A percentile compares a stretch with the other conserved stretches of the same genome.
phyloP scores from a whole-genome alignment of 2,113 vertebrate species.

The Neoarius graeffei region DNA sequence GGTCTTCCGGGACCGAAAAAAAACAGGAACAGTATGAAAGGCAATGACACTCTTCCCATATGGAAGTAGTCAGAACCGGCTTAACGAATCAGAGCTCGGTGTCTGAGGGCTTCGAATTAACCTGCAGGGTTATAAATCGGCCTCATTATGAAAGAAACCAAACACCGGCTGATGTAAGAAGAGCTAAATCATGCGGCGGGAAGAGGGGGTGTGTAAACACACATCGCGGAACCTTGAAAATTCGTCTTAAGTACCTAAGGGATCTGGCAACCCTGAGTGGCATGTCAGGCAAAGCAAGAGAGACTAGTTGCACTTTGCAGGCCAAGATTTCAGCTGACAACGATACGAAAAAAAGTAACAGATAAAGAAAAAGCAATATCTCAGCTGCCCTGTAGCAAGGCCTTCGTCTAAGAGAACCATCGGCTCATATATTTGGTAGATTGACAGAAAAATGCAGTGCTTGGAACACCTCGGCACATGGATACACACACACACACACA shows the following conservation, averaged over 20 bases:
- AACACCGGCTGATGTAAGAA: slow-evolving; percentile 16
- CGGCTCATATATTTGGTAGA: slow-evolving; percentile 10
- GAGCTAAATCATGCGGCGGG: slow-evolving; percentile 8
- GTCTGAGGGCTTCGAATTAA: slow-evolving; percentile 53
- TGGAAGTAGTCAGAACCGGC: slow-evolving; percentile 33
- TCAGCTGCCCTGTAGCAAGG: slow-evolving; percentile 28
- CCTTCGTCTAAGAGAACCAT: slow-evolving; percentile 28
- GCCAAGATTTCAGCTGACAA: slow-evolving; percentile 39
- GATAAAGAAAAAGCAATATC: slow-evolving; percentile 34
- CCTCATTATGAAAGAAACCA: slow-evolving; percentile 43
- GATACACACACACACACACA: background rate
- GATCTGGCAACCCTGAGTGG: slow-evolving; percentile 38
- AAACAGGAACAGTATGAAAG: background rate
- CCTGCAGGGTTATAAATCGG: slow-evolving; percentile 41
- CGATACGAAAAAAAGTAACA: slow-evolving; percentile 17
- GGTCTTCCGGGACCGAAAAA: background rate
- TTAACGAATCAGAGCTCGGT: slow-evolving; percentile 38
- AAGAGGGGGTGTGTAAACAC: background rate
- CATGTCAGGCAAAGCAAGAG: slow-evolving; percentile 14
- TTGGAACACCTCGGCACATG: background rate
- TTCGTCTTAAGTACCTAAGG: slow-evolving; percentile 6
- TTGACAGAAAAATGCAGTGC: slow-evolving; percentile 27
- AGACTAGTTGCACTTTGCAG: slow-evolving; percentile 28
- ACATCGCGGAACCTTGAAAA: background rate
- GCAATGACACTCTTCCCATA: slow-evolving; percentile 8